Evolutionary conservation across 2,888 invertebrate genomes (phyloP).

Genomic region (Athalia circularis): DNA sequence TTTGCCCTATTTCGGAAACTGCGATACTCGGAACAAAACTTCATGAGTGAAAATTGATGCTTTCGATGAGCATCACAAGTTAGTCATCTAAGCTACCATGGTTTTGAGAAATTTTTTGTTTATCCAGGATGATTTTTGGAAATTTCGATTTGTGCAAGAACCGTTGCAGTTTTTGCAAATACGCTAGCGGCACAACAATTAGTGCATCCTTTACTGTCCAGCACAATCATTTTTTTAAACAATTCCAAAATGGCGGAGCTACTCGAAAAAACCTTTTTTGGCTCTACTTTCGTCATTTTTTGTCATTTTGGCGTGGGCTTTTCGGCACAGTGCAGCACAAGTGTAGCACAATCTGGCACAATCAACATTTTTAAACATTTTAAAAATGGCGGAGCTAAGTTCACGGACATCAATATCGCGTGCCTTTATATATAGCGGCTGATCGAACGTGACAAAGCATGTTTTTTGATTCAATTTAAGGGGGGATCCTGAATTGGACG

Average conservation of each 20-base stretch:
- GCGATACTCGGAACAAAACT: no score
- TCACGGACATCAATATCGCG: constrained; percentile 50
- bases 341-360: constrained; percentile 3
- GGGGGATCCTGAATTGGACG: no score
- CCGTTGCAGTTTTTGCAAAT: neutral
- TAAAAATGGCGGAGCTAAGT: neutral
- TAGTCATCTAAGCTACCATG: neutral
- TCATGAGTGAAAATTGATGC: no score
- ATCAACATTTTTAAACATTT: neutral
- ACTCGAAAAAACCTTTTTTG: constrained; percentile 3
- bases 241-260: constrained; percentile 12
- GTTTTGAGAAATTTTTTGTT: neutral
- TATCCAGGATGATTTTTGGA: neutral
- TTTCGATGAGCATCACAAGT: neutral
- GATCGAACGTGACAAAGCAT: no score
- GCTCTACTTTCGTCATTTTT: neutral
- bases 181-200: neutral
- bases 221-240: constrained; percentile 15
- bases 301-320: neutral
- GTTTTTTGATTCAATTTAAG: no score
- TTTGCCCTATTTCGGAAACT: neutral
- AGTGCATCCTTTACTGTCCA: neutral
- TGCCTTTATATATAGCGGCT: constrained; percentile 58
- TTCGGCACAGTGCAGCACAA: neutral
- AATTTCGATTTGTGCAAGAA: neutral